Percentiles rank a stretch among this genome's conserved stretches.
These are phyloP conservation scores for Parauchenoglanis ngamensis DNA, from an alignment of 2,797 vertebrate genomes.

Conservation along the genomic window DNA sequence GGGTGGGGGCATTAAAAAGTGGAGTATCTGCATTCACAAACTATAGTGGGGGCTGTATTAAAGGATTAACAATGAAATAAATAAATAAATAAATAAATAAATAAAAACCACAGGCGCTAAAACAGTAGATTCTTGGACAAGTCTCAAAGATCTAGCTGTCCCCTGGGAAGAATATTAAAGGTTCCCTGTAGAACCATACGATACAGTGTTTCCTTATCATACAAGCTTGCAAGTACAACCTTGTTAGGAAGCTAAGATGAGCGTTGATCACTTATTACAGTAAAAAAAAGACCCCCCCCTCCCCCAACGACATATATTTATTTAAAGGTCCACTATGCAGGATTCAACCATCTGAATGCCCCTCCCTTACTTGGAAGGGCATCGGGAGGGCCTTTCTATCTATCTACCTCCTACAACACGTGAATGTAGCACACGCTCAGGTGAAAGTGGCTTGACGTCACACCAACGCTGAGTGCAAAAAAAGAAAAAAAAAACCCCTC, in stretches of 20 bases:
- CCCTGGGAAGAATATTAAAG: not conserved
- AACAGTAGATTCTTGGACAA: not conserved
- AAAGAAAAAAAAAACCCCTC: not conserved
- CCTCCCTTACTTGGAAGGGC: too few relatives aligned
- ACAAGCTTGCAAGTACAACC: not conserved
- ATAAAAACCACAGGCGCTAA: not conserved
- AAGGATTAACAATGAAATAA: not conserved
- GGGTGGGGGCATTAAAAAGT: not conserved
- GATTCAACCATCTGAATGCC: too few relatives aligned
- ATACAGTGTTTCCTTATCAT: not conserved
- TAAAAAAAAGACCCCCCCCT: not conserved
- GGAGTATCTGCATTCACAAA: not conserved
- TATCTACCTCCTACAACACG: not conserved
- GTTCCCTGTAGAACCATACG: not conserved
- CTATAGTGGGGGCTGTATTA: not conserved
- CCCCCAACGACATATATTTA: not conserved
- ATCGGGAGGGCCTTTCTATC: too few relatives aligned
- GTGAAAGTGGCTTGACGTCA: slow-evolving; percentile 19
- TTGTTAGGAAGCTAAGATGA: not conserved
- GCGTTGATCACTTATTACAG: not conserved
- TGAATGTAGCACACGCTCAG: slow-evolving; percentile 25
- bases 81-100: too few relatives aligned
- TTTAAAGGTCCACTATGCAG: too few relatives aligned
- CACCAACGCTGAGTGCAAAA: slow-evolving; percentile 47
- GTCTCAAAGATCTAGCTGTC: not conserved